Base-by-base conservation (phyloP, 2,797 vertebrate genomes). In the Malurus splendens region DNA sequence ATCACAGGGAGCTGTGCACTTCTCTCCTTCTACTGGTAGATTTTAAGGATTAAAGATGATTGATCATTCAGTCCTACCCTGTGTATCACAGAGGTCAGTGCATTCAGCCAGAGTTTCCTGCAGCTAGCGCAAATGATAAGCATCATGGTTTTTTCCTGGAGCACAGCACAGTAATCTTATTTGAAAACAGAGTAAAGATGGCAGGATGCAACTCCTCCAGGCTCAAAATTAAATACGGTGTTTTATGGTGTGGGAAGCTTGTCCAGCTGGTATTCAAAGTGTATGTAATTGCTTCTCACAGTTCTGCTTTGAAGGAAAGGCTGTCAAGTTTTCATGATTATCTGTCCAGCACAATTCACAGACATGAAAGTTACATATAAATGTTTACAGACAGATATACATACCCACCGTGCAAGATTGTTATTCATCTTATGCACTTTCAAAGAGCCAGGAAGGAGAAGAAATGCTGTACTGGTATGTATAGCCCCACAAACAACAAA, bases 261-360 rank as follows among this genome's bases (percentile, higher is more conserved):
- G 41, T 88, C 84, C 19, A 2, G 65, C 61, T 68, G 27, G 62
- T 94, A 93, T 93, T 93, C 68, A 84, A 90, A 93, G 55, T 42
- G 19, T 50, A 32, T 25, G 19, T 80, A 78, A 89, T 90, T 77
- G 68, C 38, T 87, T 92, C 78, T 91, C 55, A 77, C 25, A 48
- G 59, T 48, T 56, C 44, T 74, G 38, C 91, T 95, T 88, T 92
- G 89, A 95, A 90, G 81, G 70, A 90, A 41, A 52, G 55, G 33
- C 64, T 79, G 65, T 68, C 66, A 74, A 32, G 65, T 82, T 90
- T 87, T 65, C 25, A 7, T 59, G 51, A 82, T 74, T 88, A 78
- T 91, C 83, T 80, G 54, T 70, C 57, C 78, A 59, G 73, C n/a
- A n/a, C 50, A 73, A 59, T 61, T 90, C 77, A 80, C 67, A 91